phyloP scores from a whole-genome alignment of 2,797 vertebrate species.

The Cottoperca gobio region DNA sequence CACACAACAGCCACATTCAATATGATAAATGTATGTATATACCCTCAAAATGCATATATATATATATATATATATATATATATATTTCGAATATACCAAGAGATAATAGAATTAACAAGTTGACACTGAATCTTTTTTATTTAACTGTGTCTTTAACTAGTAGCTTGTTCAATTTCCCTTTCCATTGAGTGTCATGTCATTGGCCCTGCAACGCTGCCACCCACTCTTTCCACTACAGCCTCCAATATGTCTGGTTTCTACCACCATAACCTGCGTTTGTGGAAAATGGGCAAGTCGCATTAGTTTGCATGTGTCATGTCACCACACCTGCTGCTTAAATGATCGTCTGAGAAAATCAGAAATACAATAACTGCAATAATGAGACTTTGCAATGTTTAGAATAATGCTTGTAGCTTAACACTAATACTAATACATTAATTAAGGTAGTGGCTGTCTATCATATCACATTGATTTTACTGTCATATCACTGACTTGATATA shows the following conservation, averaged over 20 bases:
- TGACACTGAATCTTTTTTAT: not conserved
- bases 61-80: no score
- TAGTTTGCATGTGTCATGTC: not conserved
- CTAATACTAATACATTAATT: not conserved
- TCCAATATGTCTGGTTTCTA: conserved; percentile 9
- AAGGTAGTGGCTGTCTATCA: not conserved
- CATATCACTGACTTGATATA: not conserved
- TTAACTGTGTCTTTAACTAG: not conserved
- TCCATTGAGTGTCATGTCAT: not conserved
- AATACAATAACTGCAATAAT: not conserved
- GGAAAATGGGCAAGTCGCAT: not conserved
- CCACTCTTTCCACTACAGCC: conserved; percentile 4
- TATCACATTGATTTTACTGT: not conserved
- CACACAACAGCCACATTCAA: not conserved
- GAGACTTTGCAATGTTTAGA: not conserved
- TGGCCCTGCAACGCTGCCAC: not conserved
- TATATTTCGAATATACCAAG: not conserved
- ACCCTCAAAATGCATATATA: not conserved
- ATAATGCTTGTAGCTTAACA: not conserved
- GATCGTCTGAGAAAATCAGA: not conserved
- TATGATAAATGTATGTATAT: not conserved
- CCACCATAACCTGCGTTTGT: not conserved
- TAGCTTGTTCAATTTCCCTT: not conserved
- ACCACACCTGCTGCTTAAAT: not conserved
- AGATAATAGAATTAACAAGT: no score